phyloP scores from a whole-genome alignment of 2,113 vertebrate species.

The Microtus pennsylvanicus region DNA sequence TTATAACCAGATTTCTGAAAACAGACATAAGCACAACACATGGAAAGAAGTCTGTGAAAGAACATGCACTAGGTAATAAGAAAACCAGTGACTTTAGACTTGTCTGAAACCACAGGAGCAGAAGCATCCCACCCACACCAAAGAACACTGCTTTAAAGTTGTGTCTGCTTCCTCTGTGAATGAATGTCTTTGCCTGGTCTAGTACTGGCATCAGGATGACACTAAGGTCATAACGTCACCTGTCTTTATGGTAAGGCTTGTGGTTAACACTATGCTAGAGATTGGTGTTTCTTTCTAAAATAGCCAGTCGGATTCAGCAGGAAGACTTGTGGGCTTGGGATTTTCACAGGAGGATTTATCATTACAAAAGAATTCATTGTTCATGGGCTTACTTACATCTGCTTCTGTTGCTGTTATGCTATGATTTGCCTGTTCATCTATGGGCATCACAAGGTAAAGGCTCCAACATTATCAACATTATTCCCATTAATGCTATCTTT shows the following conservation, averaged over 20 bases:
- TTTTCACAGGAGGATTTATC: neutral
- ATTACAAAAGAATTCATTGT: neutral
- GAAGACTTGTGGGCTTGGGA: neutral
- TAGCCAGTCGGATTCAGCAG: neutral
- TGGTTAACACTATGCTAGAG: neutral
- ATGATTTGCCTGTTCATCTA: neutral
- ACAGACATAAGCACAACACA: neutral
- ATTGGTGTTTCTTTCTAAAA: neutral
- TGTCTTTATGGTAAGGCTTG: neutral
- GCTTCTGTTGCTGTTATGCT: neutral
- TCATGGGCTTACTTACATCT: neutral
- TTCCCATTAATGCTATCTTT: neutral
- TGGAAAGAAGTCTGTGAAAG: too few species aligned
- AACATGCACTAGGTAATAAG: neutral
- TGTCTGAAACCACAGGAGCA: too few species aligned
- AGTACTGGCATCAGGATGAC: neutral
- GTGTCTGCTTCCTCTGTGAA: neutral
- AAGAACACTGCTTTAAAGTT: neutral
- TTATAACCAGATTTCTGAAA: neutral
- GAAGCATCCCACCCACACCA: neutral
- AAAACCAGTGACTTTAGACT: neutral
- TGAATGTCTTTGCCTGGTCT: neutral
- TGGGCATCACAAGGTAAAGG: neutral
- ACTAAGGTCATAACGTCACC: neutral
- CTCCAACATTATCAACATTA: neutral